Evolutionary conservation across 2,113 vertebrate genomes (phyloP), one percentile per base, ranked within the genome.

Genomic region (Bolborhynchus lineola): DNA sequence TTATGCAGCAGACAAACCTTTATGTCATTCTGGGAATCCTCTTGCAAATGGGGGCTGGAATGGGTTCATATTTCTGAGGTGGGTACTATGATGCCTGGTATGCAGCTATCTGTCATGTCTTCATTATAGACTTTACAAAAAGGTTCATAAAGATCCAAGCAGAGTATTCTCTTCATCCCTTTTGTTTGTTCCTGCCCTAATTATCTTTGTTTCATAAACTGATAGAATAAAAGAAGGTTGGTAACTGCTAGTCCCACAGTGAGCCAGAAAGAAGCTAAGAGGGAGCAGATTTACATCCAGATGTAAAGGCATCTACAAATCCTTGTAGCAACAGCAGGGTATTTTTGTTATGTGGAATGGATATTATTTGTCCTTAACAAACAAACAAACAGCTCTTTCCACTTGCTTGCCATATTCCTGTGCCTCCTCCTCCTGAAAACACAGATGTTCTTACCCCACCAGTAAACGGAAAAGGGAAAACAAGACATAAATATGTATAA

Each of bases 81-180:
- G 67, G 63, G 49, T 93, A 94, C 74, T 94, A 70, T 86, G 95
- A 96, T 94, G 92, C 67, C 64, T 39, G 10, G 64, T 98, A 98
- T 98, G 98, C 98, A 98, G 96, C 95, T 97, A 98, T 98, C 98
- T 99, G 98, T 99, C 98, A 99, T 98, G 98, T 98, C 96, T 97
- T 98, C 98, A 99, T 99, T 99, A 98, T 98, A 97, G 97, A 98
- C 98, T 98, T 98, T 97, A 98, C 97, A 98, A 98, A 98, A 98
- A 98, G 97, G 95, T 98, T 97, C 87, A 98, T 98, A 98, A 98
- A 98, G 98, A 99, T 98, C 98, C 98, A 98, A 99, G 98, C 98
- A 98, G 97, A 95, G 79, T 95, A 96, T 96, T 97, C 95, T 97
- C 97, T 98, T 97, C 96, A 94, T 96, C 85, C 97, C 98, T 98